Conservation (phyloP, 2,888 invertebrate species). For the Tenthredo amoena region DNA sequence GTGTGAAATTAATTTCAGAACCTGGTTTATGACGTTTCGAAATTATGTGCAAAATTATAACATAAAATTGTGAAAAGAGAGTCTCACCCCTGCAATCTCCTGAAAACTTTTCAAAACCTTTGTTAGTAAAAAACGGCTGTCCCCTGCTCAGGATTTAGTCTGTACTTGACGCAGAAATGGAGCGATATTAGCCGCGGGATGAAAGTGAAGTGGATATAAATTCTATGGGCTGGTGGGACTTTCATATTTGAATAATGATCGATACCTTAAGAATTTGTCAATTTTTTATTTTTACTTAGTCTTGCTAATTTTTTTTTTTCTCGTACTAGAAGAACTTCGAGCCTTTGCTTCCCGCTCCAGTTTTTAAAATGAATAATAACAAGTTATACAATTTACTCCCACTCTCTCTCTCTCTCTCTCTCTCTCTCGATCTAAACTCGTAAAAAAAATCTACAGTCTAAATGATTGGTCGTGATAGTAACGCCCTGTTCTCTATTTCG, state of each 20-base stretch:
- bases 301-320: not conserved
- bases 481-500: conserved; percentile 55
- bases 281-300: not conserved
- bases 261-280: not conserved
- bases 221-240: not conserved
- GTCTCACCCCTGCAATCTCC: not conserved
- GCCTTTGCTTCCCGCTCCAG: not conserved
- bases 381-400: not conserved
- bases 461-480: conserved; percentile 67
- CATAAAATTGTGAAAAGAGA: not conserved
- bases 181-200: not conserved
- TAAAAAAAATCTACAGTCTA: not conserved
- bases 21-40: not conserved
- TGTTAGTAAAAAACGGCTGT: not conserved
- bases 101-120: not conserved
- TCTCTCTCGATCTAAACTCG: not conserved
- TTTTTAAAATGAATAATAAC: not conserved
- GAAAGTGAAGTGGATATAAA: conserved; percentile 1
- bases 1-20: not conserved
- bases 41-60: not conserved
- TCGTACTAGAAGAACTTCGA: not conserved
- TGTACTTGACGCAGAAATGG: not conserved
- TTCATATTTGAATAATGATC: not conserved
- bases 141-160: not conserved
- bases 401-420: not conserved